Conservation (phyloP, 2,888 invertebrate species). For the Leptinotarsa haldemani region DNA sequence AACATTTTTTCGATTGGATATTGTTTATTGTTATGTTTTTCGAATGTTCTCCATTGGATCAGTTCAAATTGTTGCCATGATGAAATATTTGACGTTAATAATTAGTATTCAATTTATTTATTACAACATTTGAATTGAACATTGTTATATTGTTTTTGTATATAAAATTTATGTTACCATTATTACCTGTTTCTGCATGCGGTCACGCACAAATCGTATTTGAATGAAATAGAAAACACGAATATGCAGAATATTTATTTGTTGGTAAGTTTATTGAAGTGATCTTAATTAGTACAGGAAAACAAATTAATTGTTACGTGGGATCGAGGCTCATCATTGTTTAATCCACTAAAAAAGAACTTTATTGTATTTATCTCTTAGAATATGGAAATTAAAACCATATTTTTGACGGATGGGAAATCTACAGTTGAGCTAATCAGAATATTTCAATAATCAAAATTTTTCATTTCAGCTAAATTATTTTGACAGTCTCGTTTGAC, state of each 20-base stretch:
- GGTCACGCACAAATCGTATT: conserved; percentile 6
- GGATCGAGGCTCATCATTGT: too few species aligned
- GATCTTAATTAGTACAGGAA: too few species aligned
- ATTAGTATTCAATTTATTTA: conserved; percentile 20
- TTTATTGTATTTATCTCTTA: too few species aligned
- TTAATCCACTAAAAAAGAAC: too few species aligned
- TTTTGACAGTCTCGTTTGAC: too few species aligned
- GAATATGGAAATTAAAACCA: too few species aligned
- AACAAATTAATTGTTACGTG: too few species aligned
- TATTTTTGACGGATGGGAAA: too few species aligned
- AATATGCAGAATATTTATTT: background rate
- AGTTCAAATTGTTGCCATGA: conserved; percentile 3
- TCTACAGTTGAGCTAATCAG: too few species aligned
- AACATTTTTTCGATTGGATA: conserved; percentile 27
- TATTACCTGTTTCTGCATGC: conserved; percentile 14
- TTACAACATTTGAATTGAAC: conserved; percentile 17
- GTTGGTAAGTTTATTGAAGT: too few species aligned
- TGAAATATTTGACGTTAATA: conserved; percentile 14
- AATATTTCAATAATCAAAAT: too few species aligned
- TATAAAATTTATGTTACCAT: conserved; percentile 10
- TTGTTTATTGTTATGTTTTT: conserved; percentile 28
- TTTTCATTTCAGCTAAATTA: too few species aligned
- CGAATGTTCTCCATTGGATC: conserved; percentile 20
- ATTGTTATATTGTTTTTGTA: conserved; percentile 13
- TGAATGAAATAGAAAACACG: background rate